phyloP scores from a whole-genome alignment of 2,888 invertebrate genomes.

The Pteria penguin region DNA sequence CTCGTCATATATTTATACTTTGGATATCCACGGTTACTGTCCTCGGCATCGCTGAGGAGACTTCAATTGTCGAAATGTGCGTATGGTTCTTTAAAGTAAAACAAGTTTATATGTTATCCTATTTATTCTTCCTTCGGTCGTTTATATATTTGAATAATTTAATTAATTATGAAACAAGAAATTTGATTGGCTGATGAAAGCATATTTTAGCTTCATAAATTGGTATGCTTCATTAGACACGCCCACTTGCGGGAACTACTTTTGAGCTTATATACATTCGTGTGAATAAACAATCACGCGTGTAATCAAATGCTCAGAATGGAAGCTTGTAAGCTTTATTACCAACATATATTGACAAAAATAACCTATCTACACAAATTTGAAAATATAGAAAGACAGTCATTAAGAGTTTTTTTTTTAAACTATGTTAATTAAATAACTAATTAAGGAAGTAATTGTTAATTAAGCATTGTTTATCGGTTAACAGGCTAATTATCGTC shows the following conservation, averaged over 20 bases:
- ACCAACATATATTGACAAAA: not conserved
- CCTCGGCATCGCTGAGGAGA: too few species aligned
- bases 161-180: not conserved
- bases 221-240: not conserved
- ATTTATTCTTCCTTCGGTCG: too few species aligned
- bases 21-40: too few species aligned
- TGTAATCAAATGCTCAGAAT: not conserved
- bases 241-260: not conserved
- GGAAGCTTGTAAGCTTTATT: not conserved
- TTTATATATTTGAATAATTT: too few species aligned
- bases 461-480: not conserved
- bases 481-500: not conserved
- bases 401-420: not conserved
- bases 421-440: not conserved
- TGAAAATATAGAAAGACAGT: not conserved
- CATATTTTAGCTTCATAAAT: not conserved
- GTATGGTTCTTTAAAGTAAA: too few species aligned
- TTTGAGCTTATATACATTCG: not conserved
- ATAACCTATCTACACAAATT: not conserved
- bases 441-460: not conserved
- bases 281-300: not conserved
- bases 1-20: too few species aligned
- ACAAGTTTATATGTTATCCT: too few species aligned
- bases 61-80: too few species aligned
- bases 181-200: not conserved